A percentile compares a stretch with the other conserved stretches of the same genome.
Conservation (phyloP, 1,140 invertebrate species). For the Dermatophagoides farinae region DNA sequence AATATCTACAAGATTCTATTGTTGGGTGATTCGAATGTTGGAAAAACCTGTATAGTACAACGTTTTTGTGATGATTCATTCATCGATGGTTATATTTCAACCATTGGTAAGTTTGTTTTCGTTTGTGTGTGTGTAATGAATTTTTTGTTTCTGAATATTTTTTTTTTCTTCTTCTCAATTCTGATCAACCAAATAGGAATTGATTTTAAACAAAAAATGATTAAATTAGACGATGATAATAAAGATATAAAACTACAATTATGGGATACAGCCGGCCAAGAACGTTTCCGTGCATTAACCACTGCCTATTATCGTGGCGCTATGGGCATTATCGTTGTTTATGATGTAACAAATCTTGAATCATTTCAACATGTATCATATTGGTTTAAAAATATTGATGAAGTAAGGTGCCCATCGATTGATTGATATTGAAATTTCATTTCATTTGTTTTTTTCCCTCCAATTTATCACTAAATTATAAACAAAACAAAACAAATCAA, state of each 20-base stretch:
- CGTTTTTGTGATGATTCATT: slow-evolving; percentile 72
- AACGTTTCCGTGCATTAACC: slow-evolving; percentile 55
- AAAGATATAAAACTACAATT: slow-evolving; percentile 54
- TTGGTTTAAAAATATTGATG: slow-evolving; percentile 66
- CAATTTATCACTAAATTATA: background rate
- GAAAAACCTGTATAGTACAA: slow-evolving; percentile 75
- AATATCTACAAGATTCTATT: slow-evolving; percentile 59
- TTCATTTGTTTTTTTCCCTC: background rate
- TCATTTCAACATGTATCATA: slow-evolving; percentile 67
- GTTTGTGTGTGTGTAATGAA: slow-evolving; percentile 17
- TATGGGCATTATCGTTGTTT: slow-evolving; percentile 55
- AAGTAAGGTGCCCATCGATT: slow-evolving; percentile 31
- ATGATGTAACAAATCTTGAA: slow-evolving; percentile 62
- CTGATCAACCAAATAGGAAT: slow-evolving; percentile 31
- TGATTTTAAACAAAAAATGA: slow-evolving; percentile 75
- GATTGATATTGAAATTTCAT: background rate
- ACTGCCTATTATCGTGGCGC: slow-evolving; percentile 60
- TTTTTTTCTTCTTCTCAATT: background rate
- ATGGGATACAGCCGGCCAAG: slow-evolving; percentile 42
- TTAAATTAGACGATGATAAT: slow-evolving; percentile 41
- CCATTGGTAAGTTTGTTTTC: slow-evolving; percentile 46
- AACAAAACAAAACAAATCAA: too few relatives aligned
- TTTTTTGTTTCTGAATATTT: background rate
- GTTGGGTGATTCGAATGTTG: slow-evolving; percentile 71
- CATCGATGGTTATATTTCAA: slow-evolving; percentile 74